These are phyloP conservation scores for Cetonia aurata DNA, from an alignment of 2,888 invertebrate genomes.

Conservation along the genomic window DNA sequence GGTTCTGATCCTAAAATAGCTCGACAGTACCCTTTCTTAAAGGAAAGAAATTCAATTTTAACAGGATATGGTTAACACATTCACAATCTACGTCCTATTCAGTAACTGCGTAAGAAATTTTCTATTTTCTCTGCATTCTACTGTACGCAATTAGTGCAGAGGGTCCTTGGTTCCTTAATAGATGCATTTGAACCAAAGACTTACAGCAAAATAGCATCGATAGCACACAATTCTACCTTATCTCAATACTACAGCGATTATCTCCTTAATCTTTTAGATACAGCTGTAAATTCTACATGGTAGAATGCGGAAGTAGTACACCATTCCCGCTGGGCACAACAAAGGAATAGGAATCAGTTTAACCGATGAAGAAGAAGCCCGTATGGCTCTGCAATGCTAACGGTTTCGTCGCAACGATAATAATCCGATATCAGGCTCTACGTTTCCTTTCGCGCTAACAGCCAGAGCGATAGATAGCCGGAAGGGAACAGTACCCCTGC, in stretches of 20 bases:
- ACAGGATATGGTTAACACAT: too few relatives aligned
- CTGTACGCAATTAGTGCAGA: too few relatives aligned
- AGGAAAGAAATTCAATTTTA: too few relatives aligned
- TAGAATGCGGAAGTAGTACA: too few relatives aligned
- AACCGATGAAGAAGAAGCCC: constrained; percentile 10
- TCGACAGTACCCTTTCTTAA: too few relatives aligned
- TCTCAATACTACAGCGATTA: constrained; percentile 25
- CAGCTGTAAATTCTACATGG: constrained; percentile 5
- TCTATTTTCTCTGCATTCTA: too few relatives aligned
- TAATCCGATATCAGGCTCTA: constrained; percentile 11
- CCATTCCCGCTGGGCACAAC: not conserved
- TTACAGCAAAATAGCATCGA: not conserved
- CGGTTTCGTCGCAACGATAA: not conserved
- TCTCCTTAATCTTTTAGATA: constrained; percentile 29
- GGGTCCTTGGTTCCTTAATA: too few relatives aligned
- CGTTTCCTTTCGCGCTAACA: constrained; percentile 15
- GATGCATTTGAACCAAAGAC: constrained; percentile 1
- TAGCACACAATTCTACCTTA: not conserved
- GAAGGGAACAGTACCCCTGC: not conserved
- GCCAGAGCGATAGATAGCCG: constrained; percentile 3
- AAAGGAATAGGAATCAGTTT: constrained; percentile 34
- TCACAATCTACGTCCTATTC: too few relatives aligned
- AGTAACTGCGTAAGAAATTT: too few relatives aligned
- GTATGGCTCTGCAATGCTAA: constrained; percentile 11
- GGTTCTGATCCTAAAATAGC: too few relatives aligned